Evolutionary conservation across 2,113 vertebrate genomes (phyloP).

Genomic region (Hydrolagus affinis): DNA sequence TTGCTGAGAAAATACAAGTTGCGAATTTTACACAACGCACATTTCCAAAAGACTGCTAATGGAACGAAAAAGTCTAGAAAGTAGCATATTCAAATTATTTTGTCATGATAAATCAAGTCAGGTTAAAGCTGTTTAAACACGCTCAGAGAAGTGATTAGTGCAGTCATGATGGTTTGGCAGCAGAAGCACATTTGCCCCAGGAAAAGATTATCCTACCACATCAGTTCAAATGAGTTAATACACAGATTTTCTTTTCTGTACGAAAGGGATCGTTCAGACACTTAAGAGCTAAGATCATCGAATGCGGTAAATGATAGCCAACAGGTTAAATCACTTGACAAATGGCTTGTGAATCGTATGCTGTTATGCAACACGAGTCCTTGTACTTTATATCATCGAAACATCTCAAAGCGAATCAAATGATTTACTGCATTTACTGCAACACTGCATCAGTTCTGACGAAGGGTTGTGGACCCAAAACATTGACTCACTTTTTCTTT

Average conservation of each 20-base stretch:
- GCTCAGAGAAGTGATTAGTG: neutral
- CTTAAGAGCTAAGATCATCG: neutral
- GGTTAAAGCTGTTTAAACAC: neutral
- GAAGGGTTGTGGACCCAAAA: too few relatives aligned
- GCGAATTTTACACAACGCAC: neutral
- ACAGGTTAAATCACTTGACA: too few relatives aligned
- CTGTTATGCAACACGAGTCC: too few relatives aligned
- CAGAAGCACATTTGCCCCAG: slow-evolving; percentile 4
- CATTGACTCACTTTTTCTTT: too few relatives aligned
- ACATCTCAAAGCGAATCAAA: too few relatives aligned
- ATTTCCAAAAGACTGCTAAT: neutral
- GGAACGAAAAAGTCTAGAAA: neutral
- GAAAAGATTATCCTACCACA: neutral
- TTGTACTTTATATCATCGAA: too few relatives aligned
- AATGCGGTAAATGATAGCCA: too few relatives aligned
- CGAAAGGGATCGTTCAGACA: neutral
- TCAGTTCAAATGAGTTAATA: slow-evolving; percentile 22
- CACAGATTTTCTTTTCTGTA: neutral
- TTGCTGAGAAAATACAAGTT: neutral
- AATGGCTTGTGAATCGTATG: too few relatives aligned
- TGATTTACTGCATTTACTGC: too few relatives aligned
- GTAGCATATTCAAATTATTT: neutral
- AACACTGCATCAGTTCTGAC: too few relatives aligned
- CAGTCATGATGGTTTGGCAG: slow-evolving; percentile 7
- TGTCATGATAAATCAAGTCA: slow-evolving; percentile 8